Percentiles rank a stretch among this genome's conserved stretches.
These are phyloP conservation scores for Mylabris phalerata DNA, from an alignment of 1,140 invertebrate species.

Conservation along the genomic window DNA sequence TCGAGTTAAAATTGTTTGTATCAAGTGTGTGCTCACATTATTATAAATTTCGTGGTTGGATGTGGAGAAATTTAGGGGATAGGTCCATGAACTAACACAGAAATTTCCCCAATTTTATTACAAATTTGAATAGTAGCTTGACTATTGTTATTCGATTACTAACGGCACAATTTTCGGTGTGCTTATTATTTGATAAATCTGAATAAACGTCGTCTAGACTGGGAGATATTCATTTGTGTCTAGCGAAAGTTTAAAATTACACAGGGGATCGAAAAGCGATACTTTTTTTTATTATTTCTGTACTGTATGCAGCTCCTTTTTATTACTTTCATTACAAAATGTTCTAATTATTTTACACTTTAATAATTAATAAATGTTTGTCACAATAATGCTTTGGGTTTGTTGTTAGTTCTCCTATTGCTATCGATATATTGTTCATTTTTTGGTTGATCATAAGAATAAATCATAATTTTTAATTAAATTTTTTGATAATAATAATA, in stretches of 20 bases:
- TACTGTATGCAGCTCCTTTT: slow-evolving; percentile 38
- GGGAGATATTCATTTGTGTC: slow-evolving; percentile 11
- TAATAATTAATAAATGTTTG: slow-evolving; percentile 42
- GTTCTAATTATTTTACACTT: slow-evolving; percentile 42
- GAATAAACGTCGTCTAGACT: no score
- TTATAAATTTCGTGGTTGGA: no score
- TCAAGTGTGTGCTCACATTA: no score
- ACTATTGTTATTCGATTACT: no score
- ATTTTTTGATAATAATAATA: neutral
- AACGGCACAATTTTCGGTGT: no score
- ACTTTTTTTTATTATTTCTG: slow-evolving; percentile 25
- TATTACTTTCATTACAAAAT: slow-evolving; percentile 33
- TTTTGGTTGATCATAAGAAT: neutral
- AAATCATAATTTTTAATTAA: neutral
- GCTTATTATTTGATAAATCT: no score
- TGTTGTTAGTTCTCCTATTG: slow-evolving; percentile 40
- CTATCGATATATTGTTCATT: slow-evolving; percentile 20
- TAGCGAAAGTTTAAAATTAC: slow-evolving; percentile 27
- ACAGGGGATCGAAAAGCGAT: neutral
- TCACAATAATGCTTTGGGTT: slow-evolving; percentile 45
- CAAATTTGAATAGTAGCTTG: no score
- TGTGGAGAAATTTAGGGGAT: no score
- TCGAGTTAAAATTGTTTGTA: neutral
- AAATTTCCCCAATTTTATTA: no score
- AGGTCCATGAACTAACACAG: no score